Evolutionary conservation across 2,888 invertebrate genomes (phyloP), one percentile per base, ranked within the genome.

Genomic region (Hoplodrina blanda): DNA sequence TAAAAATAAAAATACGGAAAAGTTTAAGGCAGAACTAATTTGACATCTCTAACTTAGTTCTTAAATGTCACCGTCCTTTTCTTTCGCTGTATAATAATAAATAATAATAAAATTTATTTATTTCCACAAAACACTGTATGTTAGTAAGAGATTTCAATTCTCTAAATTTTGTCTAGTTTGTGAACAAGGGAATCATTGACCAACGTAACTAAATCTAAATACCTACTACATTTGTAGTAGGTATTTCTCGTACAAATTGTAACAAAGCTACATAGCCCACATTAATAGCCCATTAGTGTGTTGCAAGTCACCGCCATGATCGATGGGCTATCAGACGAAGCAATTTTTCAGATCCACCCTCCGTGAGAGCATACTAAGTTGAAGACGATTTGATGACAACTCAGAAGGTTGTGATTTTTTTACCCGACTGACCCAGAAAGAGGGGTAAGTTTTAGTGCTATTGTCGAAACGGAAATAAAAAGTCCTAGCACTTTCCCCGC

Each of bases 261-360:
- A 67, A 61, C 69, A 72, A 68, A 76, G 57, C 69, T 62, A 73
- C 64, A 60, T 19, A 75, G 52, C 56, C 67, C 75, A 75, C 74
- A 82, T 82, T 80, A 81, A 71, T 82, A 63, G 72, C 52, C 69
- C 81, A 82, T 84, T 81, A 80, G 78, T 56, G 52, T 64, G 54
- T 61, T 70, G 82, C 81, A 73, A 82, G 82, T 82, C 82, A 82
- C 63, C 20, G 33, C 33, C 50, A 62, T 82, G 82, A 82, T 82
- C 56, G 81, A 82, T 82, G 65, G 33, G 30, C 62, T 63, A 70
- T 73, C 50, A 71, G 69, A 56, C 53, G 64, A 46, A 66, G 72
- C 79, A 76, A 82, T 82, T 82, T 76, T 81, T 82, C 82, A 82
- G 62, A 79, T 60, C 60, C 49, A 70, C 71, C 76, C 53, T 59